Evolutionary conservation across 2,113 vertebrate genomes (phyloP).

Genomic region (Thunnus thynnus): DNA sequence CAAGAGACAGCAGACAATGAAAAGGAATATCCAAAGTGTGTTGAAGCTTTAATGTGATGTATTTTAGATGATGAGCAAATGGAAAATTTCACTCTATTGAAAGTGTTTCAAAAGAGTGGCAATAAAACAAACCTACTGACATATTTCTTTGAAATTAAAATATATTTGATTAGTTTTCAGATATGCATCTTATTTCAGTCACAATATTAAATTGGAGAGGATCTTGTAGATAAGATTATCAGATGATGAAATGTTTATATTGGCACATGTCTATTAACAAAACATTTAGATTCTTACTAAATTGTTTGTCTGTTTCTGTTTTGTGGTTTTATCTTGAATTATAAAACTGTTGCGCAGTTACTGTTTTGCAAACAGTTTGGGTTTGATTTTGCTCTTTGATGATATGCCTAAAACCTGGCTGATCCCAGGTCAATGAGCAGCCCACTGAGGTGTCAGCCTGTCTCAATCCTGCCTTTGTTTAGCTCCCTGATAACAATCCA

Average conservation of each 20-base stretch:
- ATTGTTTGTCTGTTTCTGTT: not conserved
- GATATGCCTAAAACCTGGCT: not conserved
- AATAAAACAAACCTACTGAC: too few species aligned
- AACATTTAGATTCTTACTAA: too few species aligned
- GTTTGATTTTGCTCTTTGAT: conserved; percentile 32
- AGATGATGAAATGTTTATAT: not conserved
- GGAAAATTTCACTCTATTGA: too few species aligned
- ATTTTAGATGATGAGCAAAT: too few species aligned
- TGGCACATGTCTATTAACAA: not conserved
- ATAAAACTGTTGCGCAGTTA: not conserved
- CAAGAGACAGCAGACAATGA: too few species aligned
- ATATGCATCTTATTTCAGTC: too few species aligned
- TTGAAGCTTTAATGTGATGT: too few species aligned
- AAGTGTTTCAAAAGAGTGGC: too few species aligned
- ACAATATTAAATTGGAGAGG: too few species aligned
- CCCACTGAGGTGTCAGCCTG: conserved; percentile 53
- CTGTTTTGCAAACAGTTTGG: not conserved
- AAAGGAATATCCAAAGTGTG: too few species aligned
- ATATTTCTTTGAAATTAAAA: too few species aligned
- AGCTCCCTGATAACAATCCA: conserved; percentile 79
- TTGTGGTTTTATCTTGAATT: not conserved
- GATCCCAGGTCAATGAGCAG: conserved; percentile 46
- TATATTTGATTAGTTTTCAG: too few species aligned
- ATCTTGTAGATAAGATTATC: not conserved
- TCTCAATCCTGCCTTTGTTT: conserved; percentile 71